Conservation (phyloP, 2,797 vertebrate genomes). For the Rhyacichthys aspro region DNA sequence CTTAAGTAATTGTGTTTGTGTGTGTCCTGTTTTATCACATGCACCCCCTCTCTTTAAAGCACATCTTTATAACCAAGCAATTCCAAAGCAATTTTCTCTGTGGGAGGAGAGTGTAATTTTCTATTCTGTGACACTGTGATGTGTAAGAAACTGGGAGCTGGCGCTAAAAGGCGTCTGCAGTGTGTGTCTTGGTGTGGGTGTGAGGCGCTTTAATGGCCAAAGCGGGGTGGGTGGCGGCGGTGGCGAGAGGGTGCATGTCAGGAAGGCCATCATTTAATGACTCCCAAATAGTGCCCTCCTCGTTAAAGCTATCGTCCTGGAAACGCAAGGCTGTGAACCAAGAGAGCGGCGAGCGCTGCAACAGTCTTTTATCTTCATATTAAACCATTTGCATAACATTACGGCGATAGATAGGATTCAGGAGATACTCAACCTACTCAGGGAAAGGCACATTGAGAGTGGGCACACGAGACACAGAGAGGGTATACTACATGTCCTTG, state of each 20-base stretch:
- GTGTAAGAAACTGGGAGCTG: slow-evolving; percentile 84
- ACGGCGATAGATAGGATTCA: slow-evolving; percentile 70
- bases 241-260: slow-evolving; percentile 79
- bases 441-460: slow-evolving; percentile 55
- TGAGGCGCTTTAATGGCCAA: slow-evolving; percentile 82
- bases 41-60: slow-evolving; percentile 77
- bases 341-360: slow-evolving; percentile 75
- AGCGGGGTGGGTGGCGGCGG: slow-evolving; percentile 66
- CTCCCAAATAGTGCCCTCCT: slow-evolving; percentile 85
- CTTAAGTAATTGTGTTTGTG: slow-evolving; percentile 84
- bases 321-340: slow-evolving; percentile 82
- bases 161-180: slow-evolving; percentile 80
- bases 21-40: slow-evolving; percentile 77
- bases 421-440: slow-evolving; percentile 77
- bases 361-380: slow-evolving; percentile 86
- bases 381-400: slow-evolving; percentile 88
- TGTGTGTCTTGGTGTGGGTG: slow-evolving; percentile 78
- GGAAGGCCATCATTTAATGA: slow-evolving; percentile 85
- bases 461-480: slow-evolving; percentile 58
- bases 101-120: slow-evolving; percentile 89
- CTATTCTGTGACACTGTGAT: slow-evolving; percentile 88
- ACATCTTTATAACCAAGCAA: slow-evolving; percentile 89
- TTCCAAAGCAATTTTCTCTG: slow-evolving; percentile 89
- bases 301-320: slow-evolving; percentile 82
- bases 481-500: slow-evolving; percentile 80